Evolutionary conservation across 1,140 invertebrate genomes (phyloP), one percentile per base, ranked within the genome.

Genomic region (Asobara japonica): DNA sequence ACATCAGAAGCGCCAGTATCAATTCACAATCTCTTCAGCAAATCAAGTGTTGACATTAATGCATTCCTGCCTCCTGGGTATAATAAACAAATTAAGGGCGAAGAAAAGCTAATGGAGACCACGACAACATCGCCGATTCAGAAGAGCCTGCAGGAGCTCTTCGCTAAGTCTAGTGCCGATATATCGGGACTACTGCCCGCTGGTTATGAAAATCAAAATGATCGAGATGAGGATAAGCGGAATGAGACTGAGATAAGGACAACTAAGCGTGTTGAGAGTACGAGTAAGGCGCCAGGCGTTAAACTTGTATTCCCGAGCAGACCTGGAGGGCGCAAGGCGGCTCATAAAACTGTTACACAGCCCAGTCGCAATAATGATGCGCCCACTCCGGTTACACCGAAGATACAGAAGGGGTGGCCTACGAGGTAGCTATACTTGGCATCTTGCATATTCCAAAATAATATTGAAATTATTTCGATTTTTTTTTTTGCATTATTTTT

Each of bases 381-480:
- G 41, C 86, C 85, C 33, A 82, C 77, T n/a, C 20, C 87, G 0
- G 89, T 91, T 0, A 86, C 89, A 0, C 91, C 93, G 4, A 90
- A 90, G 36, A 94, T 95, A 75, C 91, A 92, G 66, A 95, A 94
- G 83, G 94, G 94, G 73, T 95, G 93, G 90, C 94, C 94, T 0
- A 91, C 90, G 8, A 92, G 93, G 93, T 94, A n/a, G n/a, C n/a
- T n/a, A 87, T 82, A 38, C 41, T 73, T 74, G 68, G 30, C 18
- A 62, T 71, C 29, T 30, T 72, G 75, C 71, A 78, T 33, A 71
- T 71, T 69, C 69, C n/a, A n/a, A n/a, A n/a, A n/a, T n/a, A n/a
- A n/a, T n/a, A n/a, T n/a, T n/a, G n/a, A n/a, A n/a, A n/a, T n/a
- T 69, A 77, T 74, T 29, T 36, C 36, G 36, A 45, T 56, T 7